Evolutionary conservation across 2,113 vertebrate genomes (phyloP), one percentile per base, ranked within the genome.

Genomic region (Semnornis frantzii): DNA sequence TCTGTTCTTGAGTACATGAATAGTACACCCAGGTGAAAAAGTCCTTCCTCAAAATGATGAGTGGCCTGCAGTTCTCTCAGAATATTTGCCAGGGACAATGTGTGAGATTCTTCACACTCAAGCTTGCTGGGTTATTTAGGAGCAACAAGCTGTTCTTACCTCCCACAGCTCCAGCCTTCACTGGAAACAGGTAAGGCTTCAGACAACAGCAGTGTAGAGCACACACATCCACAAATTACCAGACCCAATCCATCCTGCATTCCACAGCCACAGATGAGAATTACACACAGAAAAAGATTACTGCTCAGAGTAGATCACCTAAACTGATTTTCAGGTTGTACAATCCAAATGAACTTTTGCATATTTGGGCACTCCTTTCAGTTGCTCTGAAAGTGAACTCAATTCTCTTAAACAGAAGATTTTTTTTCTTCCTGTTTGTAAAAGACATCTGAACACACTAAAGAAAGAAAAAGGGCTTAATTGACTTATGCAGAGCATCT

Each of bases 101-200:
- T 12, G 30, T 14, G 14, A 25, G 39, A 15, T 10, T 55, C 55
- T 10, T 10, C 27, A 9, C 15, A 62, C 8, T 15, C 19, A 44
- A 28, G 23, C 16, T 85, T 0, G 0, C 11, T 21, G 37, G 12
- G 6, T 79, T n/a, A 28, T 10, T 39, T 13, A 14, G 6, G 12
- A 72, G 13, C 44, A 81, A 39, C 2, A 33, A 59, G 27, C 2
- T 72, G 31, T 16, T 70, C 46, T 65, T 65, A 23, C 2, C 9
- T 25, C 10, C 88, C 39, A n/a, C 3, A 33, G 3, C 9, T 69
- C 17, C 23, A 70, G 10, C 6, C 10, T 12, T 50, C 24, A 23
- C 2, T 11, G 44, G 15, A 78, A 75, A 44, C 0, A 3, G 4
- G 42, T 23, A 18, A 6, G 9, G 31, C 54, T 57, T 31, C 6